Evolutionary conservation across 2,797 vertebrate species (phyloP), one percentile per base, ranked within the genome.

Genomic region (Uromys caudimaculatus): DNA sequence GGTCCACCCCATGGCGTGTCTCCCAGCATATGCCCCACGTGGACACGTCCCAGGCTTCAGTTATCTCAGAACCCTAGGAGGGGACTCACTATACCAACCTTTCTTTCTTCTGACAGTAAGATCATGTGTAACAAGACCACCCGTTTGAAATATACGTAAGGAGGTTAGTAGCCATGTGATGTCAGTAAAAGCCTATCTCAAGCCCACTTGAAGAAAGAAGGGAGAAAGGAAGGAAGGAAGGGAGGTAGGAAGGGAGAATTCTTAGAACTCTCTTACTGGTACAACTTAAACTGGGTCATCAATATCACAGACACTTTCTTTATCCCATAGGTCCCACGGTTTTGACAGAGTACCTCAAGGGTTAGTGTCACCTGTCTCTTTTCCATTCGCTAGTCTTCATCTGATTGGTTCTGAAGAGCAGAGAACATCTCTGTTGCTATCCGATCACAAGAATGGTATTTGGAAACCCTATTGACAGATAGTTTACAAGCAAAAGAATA

Each of bases 401-500:
- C 32, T 69, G 83, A 76, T 71, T 79, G 52, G 29, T 16, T 38
- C 19, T 69, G 2, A 82, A 60, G 4, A 58, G 14, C 52, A 92
- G 58, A 75, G 32, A 54, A 35, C 23, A n/a, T 73, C 16, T 84
- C 27, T 21, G n/a, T 89, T 21, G 44, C 60, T 76, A 47, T 76
- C 17, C 88, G 50, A 67, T 47, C 21, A 85, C 60, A 29, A 92
- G 93, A 24, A 19, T 23, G 12, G 1, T 79, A 76, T 81, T 79
- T 93, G 58, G 32, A 92, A 93, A 94, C 24, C 52, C 4, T 83
- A 67, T n/a, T 71, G 32, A 81, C 41, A 73, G 24, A 41, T 71
- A 29, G 38, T 69, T 76, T 89, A 86, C 86, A 75, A 94, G 47
- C 6, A 91, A 91, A 87, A 82, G 7, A 93, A 62, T 86, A 23